A percentile compares a stretch with the other conserved stretches of the same genome.
Conservation (phyloP, 2,797 vertebrate species). For the Antrozous pallidus region DNA sequence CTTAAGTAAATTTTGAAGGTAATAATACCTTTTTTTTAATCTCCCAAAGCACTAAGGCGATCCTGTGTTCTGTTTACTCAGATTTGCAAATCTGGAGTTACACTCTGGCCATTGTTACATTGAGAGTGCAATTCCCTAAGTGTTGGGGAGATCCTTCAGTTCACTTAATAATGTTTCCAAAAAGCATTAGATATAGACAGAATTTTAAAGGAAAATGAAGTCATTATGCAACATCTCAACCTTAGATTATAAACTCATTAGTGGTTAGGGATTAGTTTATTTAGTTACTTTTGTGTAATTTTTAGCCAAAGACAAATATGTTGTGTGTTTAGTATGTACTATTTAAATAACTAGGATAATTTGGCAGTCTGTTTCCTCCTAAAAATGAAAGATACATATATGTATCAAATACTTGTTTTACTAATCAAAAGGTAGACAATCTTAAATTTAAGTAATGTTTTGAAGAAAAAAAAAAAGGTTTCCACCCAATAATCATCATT, state of each 20-base stretch:
- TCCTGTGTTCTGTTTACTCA: neutral
- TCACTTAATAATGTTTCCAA: neutral
- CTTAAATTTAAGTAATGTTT: neutral
- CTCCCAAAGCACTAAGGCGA: neutral
- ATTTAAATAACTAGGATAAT: neutral
- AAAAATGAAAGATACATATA: neutral
- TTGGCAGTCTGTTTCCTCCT: neutral
- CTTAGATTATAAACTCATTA: neutral
- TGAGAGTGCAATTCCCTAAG: neutral
- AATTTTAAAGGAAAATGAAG: neutral
- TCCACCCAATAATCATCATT: neutral
- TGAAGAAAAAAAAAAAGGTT: neutral
- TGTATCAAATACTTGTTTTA: neutral
- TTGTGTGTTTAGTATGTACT: neutral
- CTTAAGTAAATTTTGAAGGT: neutral
- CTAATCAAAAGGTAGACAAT: neutral
- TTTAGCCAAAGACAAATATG: neutral
- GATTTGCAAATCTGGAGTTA: neutral
- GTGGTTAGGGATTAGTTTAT: neutral
- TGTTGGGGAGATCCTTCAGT: neutral
- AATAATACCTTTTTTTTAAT: neutral
- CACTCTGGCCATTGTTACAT: neutral
- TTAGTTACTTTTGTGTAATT: neutral
- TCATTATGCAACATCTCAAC: neutral
- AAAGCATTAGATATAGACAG: neutral